These are phyloP conservation scores for Anser brachyrhynchus DNA, from an alignment of 2,113 vertebrate genomes.

Conservation along the genomic window DNA sequence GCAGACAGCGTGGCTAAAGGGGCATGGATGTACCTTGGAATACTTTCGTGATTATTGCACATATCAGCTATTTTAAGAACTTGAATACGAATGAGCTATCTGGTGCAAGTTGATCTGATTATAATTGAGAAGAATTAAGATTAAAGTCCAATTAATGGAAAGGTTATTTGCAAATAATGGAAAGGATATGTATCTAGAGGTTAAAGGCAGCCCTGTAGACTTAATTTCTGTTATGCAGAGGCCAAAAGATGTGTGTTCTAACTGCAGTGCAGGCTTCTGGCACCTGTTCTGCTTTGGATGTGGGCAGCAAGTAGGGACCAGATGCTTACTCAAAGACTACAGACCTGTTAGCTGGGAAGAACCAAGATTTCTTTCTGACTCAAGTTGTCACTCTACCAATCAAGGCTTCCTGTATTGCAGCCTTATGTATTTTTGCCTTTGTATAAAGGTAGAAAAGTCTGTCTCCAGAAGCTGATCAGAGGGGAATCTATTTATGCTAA, in stretches of 20 bases:
- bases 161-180: background rate
- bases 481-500: background rate
- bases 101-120: background rate
- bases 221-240: background rate
- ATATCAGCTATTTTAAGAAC: background rate
- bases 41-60: background rate
- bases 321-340: background rate
- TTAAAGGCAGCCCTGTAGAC: background rate
- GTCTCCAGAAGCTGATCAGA: background rate
- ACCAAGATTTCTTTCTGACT: background rate
- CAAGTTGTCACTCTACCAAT: background rate
- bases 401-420: background rate
- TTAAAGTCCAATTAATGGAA: background rate
- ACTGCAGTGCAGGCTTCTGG: rapidly evolving
- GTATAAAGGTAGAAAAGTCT: background rate
- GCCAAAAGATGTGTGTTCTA: background rate
- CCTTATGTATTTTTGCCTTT: background rate
- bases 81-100: background rate
- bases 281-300: background rate
- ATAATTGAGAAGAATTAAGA: background rate
- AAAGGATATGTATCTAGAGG: background rate
- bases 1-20: background rate
- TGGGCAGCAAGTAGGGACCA: background rate
- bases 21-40: background rate
- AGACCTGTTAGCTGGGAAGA: background rate